Percentiles rank a stretch among this genome's conserved stretches.
Evolutionary conservation across 2,797 vertebrate species (phyloP).

Genomic region (Epinephelus awoara): DNA sequence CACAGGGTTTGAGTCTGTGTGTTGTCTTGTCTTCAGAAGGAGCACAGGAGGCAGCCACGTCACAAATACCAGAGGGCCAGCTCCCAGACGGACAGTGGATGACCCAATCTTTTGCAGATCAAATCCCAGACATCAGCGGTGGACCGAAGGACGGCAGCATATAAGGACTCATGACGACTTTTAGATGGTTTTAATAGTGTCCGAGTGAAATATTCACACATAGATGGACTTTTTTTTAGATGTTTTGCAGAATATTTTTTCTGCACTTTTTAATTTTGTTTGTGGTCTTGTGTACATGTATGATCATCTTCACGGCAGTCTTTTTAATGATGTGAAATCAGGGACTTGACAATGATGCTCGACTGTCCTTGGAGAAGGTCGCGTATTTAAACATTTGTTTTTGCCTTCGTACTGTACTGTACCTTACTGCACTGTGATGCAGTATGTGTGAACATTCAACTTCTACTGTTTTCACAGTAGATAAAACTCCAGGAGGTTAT

Average conservation of each 20-base stretch:
- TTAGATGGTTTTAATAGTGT: conserved; percentile 60
- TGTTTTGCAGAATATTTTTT: conserved; percentile 57
- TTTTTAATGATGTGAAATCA: conserved; percentile 77
- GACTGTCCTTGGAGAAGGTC: conserved; percentile 56
- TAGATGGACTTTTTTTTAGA: conserved; percentile 67
- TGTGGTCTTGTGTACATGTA: conserved; percentile 54
- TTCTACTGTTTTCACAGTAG: conserved; percentile 63
- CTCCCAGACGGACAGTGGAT: conserved; percentile 92
- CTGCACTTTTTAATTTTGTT: conserved; percentile 58
- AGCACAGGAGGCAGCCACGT: conserved; percentile 70
- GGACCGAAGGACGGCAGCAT: conserved; percentile 55
- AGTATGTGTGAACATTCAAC: conserved; percentile 43
- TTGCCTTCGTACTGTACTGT: conserved; percentile 59
- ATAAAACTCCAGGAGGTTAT: conserved; percentile 34
- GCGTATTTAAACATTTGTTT: conserved; percentile 61
- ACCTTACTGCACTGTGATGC: conserved; percentile 62
- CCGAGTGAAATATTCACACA: conserved; percentile 51
- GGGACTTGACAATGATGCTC: conserved; percentile 71
- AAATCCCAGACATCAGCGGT: conserved; percentile 88
- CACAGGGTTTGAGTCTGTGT: background rate
- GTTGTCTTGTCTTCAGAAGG: conserved; percentile 56
- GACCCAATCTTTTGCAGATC: conserved; percentile 89
- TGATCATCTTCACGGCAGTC: conserved; percentile 64
- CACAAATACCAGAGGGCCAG: conserved; percentile 73
- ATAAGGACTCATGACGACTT: conserved; percentile 54